Evolutionary conservation across 2,797 vertebrate genomes (phyloP).

Genomic region (Coccyzus lansbergi): DNA sequence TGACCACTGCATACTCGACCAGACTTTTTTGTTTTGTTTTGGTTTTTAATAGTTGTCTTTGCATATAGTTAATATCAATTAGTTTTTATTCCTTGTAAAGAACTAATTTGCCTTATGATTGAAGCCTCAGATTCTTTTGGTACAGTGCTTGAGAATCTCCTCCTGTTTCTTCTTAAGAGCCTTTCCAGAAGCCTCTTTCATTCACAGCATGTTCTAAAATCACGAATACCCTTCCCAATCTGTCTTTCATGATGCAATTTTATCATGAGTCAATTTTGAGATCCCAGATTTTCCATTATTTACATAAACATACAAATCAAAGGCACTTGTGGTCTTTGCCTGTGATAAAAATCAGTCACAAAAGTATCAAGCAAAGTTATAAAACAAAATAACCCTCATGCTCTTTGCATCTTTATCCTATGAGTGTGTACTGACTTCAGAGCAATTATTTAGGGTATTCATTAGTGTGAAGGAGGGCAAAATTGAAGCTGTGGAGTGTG

Average conservation of each 20-base stretch:
- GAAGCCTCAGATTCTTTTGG: background rate
- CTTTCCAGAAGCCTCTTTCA: background rate
- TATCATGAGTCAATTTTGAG: background rate
- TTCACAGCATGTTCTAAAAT: background rate
- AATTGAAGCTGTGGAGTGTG: background rate
- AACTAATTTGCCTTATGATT: background rate
- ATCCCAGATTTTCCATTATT: background rate
- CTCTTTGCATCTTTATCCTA: background rate
- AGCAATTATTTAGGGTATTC: background rate
- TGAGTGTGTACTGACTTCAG: background rate
- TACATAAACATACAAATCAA: background rate
- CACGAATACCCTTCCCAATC: background rate
- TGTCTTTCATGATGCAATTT: background rate
- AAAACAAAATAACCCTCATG: background rate
- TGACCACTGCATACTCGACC: too few relatives aligned
- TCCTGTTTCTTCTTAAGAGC: background rate
- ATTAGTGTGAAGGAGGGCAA: background rate
- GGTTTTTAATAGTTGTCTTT: background rate
- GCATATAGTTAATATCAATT: background rate
- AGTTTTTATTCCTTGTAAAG: background rate
- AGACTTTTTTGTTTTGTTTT: too few relatives aligned
- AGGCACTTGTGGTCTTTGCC: background rate
- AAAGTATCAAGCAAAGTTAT: background rate
- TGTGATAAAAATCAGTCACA: background rate
- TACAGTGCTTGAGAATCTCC: background rate